Percentiles rank a stretch among this genome's conserved stretches.
Evolutionary conservation across 37 sponge, comb jelly and placozoan species (phyloP).

Genomic region (Oopsacas minuta): DNA sequence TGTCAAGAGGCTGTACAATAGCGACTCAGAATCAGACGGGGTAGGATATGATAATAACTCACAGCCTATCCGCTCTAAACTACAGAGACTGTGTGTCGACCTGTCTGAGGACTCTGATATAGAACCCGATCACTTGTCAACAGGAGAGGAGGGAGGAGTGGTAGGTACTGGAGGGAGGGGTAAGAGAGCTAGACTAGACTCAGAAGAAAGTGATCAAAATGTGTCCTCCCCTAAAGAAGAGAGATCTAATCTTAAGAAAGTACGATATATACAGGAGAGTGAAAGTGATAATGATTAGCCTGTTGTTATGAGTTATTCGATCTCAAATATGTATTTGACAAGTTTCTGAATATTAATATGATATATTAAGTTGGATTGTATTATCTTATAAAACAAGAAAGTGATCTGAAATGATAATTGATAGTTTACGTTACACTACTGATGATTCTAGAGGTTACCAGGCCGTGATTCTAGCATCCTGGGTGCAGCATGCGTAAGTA

Average conservation of each 20-base stretch:
- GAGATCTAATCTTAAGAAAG: background rate
- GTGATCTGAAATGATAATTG: no score
- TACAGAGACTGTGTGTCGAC: background rate
- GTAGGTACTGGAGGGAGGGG: background rate
- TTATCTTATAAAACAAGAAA: no score
- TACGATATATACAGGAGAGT: conserved; percentile 4
- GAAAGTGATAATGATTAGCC: background rate
- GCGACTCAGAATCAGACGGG: background rate
- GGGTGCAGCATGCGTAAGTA: no score
- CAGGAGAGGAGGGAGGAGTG: background rate
- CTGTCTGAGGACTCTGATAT: background rate
- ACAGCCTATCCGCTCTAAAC: background rate
- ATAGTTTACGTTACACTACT: no score
- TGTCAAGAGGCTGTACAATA: background rate
- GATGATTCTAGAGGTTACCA: no score
- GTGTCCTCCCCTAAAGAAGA: background rate
- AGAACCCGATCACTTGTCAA: background rate
- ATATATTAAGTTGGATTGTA: no score
- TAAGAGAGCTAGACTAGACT: background rate
- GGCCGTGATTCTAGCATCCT: no score
- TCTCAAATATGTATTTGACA: no score
- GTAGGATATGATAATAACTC: background rate
- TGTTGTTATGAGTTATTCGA: no score
- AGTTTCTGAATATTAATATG: no score
- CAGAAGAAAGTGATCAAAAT: background rate